A percentile compares a stretch with the other conserved stretches of the same genome.
Evolutionary conservation across 2,113 vertebrate genomes (phyloP).

Genomic region (Castor canadensis): DNA sequence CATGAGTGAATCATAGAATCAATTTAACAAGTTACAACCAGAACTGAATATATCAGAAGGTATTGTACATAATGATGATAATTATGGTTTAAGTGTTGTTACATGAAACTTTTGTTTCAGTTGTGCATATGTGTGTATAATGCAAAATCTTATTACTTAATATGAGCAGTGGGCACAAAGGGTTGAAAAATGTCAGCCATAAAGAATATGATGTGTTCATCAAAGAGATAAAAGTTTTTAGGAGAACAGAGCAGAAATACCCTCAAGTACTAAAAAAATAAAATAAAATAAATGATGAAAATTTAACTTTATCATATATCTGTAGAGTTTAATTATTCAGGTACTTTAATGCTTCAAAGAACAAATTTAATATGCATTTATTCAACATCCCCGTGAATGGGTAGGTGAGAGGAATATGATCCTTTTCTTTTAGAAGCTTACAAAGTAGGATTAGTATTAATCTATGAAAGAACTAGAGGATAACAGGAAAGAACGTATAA

Average conservation of each 20-base stretch:
- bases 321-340: slow-evolving; percentile 67
- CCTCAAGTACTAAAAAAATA: slow-evolving; percentile 52
- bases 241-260: slow-evolving; percentile 45
- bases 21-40: slow-evolving; percentile 39
- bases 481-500: slow-evolving; percentile 9
- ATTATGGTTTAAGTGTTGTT: slow-evolving; percentile 47
- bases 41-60: slow-evolving; percentile 58
- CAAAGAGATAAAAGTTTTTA: slow-evolving; percentile 40
- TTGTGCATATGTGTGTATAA: background rate
- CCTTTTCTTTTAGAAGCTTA: slow-evolving; percentile 51
- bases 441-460: slow-evolving; percentile 18
- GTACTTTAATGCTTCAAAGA: slow-evolving; percentile 59
- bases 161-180: slow-evolving; percentile 45
- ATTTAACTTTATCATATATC: slow-evolving; percentile 56
- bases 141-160: slow-evolving; percentile 6
- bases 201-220: slow-evolving; percentile 36
- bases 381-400: slow-evolving; percentile 28
- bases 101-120: slow-evolving; percentile 50
- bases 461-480: slow-evolving; percentile 17
- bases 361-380: slow-evolving; percentile 68
- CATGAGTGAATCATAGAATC: slow-evolving; percentile 61
- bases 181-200: slow-evolving; percentile 15
- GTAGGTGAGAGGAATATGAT: slow-evolving; percentile 8
- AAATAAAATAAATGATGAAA: slow-evolving; percentile 56
- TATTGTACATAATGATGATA: slow-evolving; percentile 35